Evolutionary conservation across 2,888 invertebrate genomes (phyloP).

Genomic region (Atrina japonica): DNA sequence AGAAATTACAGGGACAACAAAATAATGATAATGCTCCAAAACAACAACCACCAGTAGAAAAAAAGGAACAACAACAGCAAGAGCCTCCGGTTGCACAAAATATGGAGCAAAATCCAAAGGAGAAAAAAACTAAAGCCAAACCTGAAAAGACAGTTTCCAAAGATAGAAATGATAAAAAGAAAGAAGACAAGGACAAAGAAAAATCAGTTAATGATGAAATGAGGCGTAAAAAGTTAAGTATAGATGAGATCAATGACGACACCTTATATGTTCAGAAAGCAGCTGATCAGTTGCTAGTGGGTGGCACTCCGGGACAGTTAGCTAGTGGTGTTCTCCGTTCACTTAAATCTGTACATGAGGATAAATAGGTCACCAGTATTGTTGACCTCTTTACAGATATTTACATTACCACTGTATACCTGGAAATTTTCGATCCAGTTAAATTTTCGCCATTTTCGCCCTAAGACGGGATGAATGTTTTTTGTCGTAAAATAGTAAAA

Average conservation of each 20-base stretch:
- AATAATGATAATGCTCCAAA: background rate
- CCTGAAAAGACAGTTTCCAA: background rate
- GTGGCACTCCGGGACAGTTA: background rate
- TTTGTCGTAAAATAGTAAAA: too few species aligned
- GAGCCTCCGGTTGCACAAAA: too few species aligned
- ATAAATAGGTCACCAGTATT: too few species aligned
- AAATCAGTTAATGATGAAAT: conserved; percentile 1
- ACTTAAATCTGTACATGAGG: conserved; percentile 66
- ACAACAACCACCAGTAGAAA: too few species aligned
- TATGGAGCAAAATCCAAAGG: too few species aligned
- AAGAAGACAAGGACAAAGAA: background rate
- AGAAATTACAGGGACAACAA: background rate
- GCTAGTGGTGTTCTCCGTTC: background rate
- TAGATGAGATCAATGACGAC: background rate
- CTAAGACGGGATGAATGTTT: too few species aligned
- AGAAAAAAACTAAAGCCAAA: too few species aligned
- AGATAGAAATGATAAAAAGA: background rate
- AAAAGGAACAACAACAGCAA: too few species aligned
- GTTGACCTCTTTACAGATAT: too few species aligned
- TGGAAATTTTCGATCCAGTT: too few species aligned
- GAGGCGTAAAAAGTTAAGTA: conserved; percentile 1
- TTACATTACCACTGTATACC: too few species aligned
- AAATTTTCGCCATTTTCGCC: too few species aligned
- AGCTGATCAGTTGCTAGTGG: background rate
- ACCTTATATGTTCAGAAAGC: background rate